These are phyloP conservation scores for Oreochromis tanganicae DNA, from an alignment of 2,113 vertebrate genomes.

Conservation along the genomic window DNA sequence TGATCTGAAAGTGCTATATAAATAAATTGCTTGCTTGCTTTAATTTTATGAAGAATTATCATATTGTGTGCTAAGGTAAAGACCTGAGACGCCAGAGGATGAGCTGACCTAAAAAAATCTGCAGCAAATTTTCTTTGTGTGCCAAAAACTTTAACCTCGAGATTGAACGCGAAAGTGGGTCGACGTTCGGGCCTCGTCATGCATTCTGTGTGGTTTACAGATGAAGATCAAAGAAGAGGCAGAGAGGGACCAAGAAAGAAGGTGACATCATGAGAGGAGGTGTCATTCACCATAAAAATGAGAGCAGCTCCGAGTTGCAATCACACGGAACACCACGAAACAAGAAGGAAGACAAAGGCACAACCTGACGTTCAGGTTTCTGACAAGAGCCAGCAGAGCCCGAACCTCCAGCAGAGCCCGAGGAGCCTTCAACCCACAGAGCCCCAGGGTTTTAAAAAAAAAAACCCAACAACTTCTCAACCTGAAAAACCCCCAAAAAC, in stretches of 20 bases:
- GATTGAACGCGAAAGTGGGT: conserved; percentile 25
- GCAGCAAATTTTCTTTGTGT: not conserved
- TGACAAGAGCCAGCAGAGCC: not conserved
- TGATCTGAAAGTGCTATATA: too few species aligned
- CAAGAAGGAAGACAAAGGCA: not conserved
- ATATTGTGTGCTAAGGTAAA: not conserved
- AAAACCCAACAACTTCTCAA: not conserved
- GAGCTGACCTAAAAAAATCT: conserved; percentile 42
- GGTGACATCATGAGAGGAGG: conserved; percentile 34
- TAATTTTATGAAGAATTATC: not conserved
- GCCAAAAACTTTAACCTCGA: not conserved
- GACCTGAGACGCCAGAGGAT: not conserved
- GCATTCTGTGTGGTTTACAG: conserved; percentile 1
- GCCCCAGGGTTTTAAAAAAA: not conserved
- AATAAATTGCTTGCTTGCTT: not conserved
- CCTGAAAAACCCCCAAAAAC: not conserved
- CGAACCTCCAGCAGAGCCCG: not conserved
- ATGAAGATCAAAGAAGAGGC: conserved; percentile 9
- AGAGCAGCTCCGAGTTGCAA: accelerated
- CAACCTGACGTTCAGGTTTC: not conserved
- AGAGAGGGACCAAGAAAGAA: not conserved
- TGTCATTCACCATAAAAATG: conserved; percentile 9
- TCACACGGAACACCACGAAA: not conserved
- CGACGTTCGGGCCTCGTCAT: not conserved
- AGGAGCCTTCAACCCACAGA: not conserved